Base-by-base conservation (phyloP, 2,113 vertebrate genomes). In the Sminthopsis crassicaudata region DNA sequence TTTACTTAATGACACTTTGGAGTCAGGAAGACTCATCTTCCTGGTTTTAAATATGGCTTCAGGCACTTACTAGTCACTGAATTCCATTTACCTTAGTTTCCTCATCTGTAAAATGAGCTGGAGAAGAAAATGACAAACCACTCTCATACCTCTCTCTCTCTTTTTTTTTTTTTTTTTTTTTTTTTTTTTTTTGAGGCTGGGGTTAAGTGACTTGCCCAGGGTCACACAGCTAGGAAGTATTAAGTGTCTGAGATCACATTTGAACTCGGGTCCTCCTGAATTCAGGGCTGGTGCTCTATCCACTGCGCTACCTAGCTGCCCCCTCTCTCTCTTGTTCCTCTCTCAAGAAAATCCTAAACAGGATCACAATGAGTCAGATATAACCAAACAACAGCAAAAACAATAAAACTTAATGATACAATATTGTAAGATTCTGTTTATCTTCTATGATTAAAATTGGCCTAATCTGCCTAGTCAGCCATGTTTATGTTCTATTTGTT, bases 401-500 rank as follows among this genome's bases (percentile, higher is more conserved):
- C 30, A 67, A 36, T 6, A 67, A 67, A 67, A 36, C 60, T 57
- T 42, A 42, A 84, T 84, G n/a, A 84, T 23, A 1, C 11, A 76
- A n/a, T 76, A 76, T 76, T 42, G 0, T 6, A 42, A 42, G 3
- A 84, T 42, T 84, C 67, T 42, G 7, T 42, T 84, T 42, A 23
- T 42, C 16, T 84, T 84, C n/a, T 42, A n/a, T 76, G 6, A 84
- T 84, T 84, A 84, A 84, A 84, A 84, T 23, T 84, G 42, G 67
- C 67, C 67, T 23, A 42, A 42, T 84, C 19, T 42, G 19, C 36
- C 60, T 5, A 84, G 16, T 84, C 19, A 84, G 16, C 6, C 36
- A 84, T n/a, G 67, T 8, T 8, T 76, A 76, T 76, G 84, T 92
- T 93, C n/a, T 93, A 92, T 90, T 52, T 46, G 46, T 67, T 90